Evolutionary conservation across 2,888 invertebrate species (phyloP).

Genomic region (Drosophila paucipuncta): DNA sequence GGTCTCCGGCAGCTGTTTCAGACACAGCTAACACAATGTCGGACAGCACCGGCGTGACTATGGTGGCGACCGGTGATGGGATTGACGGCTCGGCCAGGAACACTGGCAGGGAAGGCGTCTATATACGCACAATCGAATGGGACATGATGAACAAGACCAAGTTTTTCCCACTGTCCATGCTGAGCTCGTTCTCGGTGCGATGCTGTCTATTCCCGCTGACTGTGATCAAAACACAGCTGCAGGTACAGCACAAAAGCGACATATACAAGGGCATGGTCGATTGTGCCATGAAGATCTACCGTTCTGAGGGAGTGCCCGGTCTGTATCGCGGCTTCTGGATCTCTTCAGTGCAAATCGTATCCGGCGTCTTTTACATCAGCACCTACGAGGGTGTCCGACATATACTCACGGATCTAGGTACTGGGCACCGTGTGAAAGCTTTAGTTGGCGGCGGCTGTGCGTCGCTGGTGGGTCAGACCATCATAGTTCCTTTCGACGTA

Average conservation of each 20-base stretch:
- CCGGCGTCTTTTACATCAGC: conserved; percentile 95
- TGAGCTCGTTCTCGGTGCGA: conserved; percentile 88
- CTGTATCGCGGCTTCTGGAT: conserved; percentile 98
- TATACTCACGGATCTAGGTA: conserved; percentile 87
- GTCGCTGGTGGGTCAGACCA: conserved; percentile 96
- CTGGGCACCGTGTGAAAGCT: conserved; percentile 87
- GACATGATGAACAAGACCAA: conserved; percentile 98
- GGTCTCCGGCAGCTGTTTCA: conserved; percentile 62
- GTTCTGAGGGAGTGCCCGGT: conserved; percentile 93
- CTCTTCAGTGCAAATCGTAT: conserved; percentile 94
- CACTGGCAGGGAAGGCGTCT: conserved; percentile 77
- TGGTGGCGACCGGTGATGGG: conserved; percentile 56
- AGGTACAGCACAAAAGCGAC: conserved; percentile 92
- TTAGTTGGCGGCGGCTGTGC: conserved; percentile 96
- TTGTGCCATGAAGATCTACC: conserved; percentile 94
- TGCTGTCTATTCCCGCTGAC: conserved; percentile 96
- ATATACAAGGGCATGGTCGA: conserved; percentile 95
- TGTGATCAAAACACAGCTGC: conserved; percentile 96
- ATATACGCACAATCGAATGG: conserved; percentile 96
- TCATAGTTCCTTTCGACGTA: conserved; percentile 98
- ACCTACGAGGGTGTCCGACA: conserved; percentile 97
- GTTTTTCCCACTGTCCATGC: conserved; percentile 96
- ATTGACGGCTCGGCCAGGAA: conserved; percentile 49
- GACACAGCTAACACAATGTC: conserved; percentile 65
- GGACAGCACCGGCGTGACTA: conserved; percentile 64